A percentile compares a stretch with the other conserved stretches of the same genome.
phyloP scores from a whole-genome alignment of 2,888 invertebrate genomes.

The Odontothrips loti region DNA sequence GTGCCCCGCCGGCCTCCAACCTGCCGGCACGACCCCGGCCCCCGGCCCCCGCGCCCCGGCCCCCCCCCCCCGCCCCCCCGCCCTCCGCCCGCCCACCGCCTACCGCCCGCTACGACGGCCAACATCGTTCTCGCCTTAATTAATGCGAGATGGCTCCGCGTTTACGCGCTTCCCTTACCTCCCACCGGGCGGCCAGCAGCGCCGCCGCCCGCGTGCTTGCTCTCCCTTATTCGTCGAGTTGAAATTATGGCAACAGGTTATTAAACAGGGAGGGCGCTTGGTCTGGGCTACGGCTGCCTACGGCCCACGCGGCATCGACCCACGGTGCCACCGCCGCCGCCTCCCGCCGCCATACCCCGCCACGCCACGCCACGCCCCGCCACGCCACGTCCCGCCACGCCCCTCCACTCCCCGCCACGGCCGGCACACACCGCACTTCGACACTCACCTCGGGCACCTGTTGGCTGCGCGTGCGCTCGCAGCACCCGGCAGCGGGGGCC shows the following conservation, averaged over 20 bases:
- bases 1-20: too few relatives aligned
- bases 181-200: not conserved
- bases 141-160: not conserved
- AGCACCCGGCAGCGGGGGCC: too few relatives aligned
- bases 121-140: not conserved
- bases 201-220: not conserved
- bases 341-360: too few relatives aligned
- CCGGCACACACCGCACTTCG: not conserved
- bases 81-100: not conserved
- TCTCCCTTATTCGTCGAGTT: too few relatives aligned
- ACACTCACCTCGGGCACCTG: not conserved
- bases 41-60: not conserved
- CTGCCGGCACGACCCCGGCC: not conserved
- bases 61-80: not conserved
- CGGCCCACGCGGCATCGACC: too few relatives aligned
- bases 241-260: not conserved
- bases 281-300: not conserved
- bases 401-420: not conserved
- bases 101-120: not conserved
- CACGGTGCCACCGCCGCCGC: too few relatives aligned
- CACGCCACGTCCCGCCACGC: not conserved
- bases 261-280: not conserved
- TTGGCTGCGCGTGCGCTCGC: not conserved
- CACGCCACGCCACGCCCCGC: not conserved
- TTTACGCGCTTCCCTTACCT: not conserved